Evolutionary conservation across 2,113 vertebrate species (phyloP), one percentile per base, ranked within the genome.

Genomic region (Ctenodactylus gundi): DNA sequence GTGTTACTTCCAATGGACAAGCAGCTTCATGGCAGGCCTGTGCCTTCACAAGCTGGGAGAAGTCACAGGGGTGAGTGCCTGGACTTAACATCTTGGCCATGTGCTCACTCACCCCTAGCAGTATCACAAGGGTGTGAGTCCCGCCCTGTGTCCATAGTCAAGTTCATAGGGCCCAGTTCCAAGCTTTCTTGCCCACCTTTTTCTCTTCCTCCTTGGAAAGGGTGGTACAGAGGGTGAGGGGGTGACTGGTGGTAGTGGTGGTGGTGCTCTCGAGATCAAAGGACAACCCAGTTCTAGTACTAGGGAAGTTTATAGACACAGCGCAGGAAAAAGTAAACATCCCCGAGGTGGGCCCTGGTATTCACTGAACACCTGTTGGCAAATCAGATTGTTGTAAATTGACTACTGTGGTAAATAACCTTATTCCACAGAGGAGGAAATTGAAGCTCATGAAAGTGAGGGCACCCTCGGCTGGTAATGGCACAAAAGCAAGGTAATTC

Each of bases 201-300:
- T 91, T 78, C 53, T 82, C 20, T 93, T 85, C 68, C 39, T 89
- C 7, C 57, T 70, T 73, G 29, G 31, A 21, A n/a, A 72, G 70
- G 72, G 70, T 6, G 72, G 53, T 6, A 62, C 58, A 7, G 5
- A 15, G 57, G 13, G 14, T 39, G 36, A n/a, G 44, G 44, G 41
- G 70, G 36, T 25, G 12, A 39, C 62, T 57, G 27, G 51, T 46
- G 34, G 36, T 67, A 41, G 41, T 73, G 44, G 6, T 49, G 29
- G 44, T 46, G 76, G 80, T 51, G 78, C 90, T 62, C 36, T 82
- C 46, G 39, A 83, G 68, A 93, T 83, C 88, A 91, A 93, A 95
- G 90, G 41, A 67, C 53, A 65, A 20, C 55, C 31, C 0, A 7
- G n/a, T 46, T 44, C 1, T 5, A 17, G 51, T 46, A 27, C 81